Base-by-base conservation (phyloP, 1,140 invertebrate species). In the Plodia interpunctella region DNA sequence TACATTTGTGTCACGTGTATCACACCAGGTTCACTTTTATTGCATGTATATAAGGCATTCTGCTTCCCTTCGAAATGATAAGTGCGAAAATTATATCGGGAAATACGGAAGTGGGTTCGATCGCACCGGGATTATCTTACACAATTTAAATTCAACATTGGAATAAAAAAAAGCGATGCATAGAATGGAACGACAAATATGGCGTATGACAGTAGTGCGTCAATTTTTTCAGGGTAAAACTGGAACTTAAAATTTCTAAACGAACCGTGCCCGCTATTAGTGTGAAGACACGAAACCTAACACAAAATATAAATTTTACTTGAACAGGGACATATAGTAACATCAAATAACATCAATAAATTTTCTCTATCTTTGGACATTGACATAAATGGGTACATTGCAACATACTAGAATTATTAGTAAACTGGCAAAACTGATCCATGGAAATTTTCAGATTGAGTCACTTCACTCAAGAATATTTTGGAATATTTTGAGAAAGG, bases 391-490 rank as follows among this genome's bases (percentile, higher is more conserved):
- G 8, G 6, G 11, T 8, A 44, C 10, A 44, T 1, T 15, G 2
- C 38, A 15, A 15, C 6, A 15, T 3, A 44, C 38, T n/a, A 44
- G 13, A 44, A 44, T 44, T 44, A 44, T 10, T 44, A 10, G 35
- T 11, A 38, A 11, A 38, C 38, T 10, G n/a, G 38, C n/a, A 44
- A 44, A 13, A 44, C 38, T 10, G 35, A 38, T 11, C 35, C 5
- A 3, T 15, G 38, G 10, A n/a, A 15, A n/a, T n/a, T n/a, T n/a
- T n/a, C 13, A 44, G 38, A 44, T 44, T 44, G 38, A n/a, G 38
- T 17, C 15, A 44, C 38, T 60, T 59, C 49, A 60, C 50, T 58
- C 51, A 32, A 55, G 59, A n/a, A n/a, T n/a, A n/a, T n/a, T n/a
- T n/a, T n/a, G n/a, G n/a, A n/a, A n/a, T n/a, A n/a, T n/a, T n/a